Base-by-base conservation (phyloP, 2,888 invertebrate genomes). In the Sesia bembeciformis region DNA sequence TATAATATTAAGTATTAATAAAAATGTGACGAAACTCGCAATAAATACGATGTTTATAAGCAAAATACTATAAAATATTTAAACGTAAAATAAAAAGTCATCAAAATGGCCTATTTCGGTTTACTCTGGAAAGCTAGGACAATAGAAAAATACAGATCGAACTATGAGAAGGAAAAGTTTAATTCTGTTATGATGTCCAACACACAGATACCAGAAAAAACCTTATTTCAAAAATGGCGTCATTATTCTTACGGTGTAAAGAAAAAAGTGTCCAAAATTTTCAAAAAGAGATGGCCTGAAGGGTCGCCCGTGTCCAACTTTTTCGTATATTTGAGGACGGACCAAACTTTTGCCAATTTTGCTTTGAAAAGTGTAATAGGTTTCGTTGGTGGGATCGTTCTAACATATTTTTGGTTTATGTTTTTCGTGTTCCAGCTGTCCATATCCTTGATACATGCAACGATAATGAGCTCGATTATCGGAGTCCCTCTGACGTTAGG, bases 381-480 rank as follows among this genome's bases (percentile, higher is more conserved):
- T 1, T 94, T 94, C 62, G 59, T 93, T 1, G 90, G 92, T 38
- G 94, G 94, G 0, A 88, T 93, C 51, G 60, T 92, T 6, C 72
- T 94, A 51, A 93, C 93, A 0, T 93, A 93, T 65, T 75, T 93
- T 46, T 91, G 93, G 65, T 93, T 93, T 67, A 84, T 93, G 72
- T 93, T 94, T 69, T 91, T 94, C 61, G 91, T 93, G 0, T 91
- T 93, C 60, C 93, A 93, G 73, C 67, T 94, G 52, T 91, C 93
- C 53, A 90, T 93, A 67, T 90, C 90, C 3, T 72, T 93, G 3
- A 81, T 90, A 0, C 87, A 90, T 39, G 92, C 93, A 0, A 93
- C 93, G 0, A 72, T 92, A 42, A 77, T 93, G 66, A 93, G 93
- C 66, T 90, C 92, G 1, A 62, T 92, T 49, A 83, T 93, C 61